Percentiles rank a stretch among this genome's conserved stretches.
Evolutionary conservation across 2,888 invertebrate species (phyloP).

Genomic region (Apamea crenata): DNA sequence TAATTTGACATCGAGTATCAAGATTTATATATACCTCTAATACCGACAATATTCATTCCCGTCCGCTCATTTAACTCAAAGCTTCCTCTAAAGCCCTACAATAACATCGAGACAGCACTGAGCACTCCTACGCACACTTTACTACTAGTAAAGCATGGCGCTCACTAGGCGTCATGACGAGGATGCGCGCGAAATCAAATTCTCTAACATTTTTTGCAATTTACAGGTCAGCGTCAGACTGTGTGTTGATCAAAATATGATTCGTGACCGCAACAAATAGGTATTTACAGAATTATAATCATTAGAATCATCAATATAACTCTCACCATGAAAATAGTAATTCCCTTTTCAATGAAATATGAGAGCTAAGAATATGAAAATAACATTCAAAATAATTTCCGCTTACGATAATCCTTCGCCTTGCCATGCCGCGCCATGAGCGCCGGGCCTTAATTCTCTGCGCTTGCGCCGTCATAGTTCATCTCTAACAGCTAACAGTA

Average conservation of each 20-base stretch:
- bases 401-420: neutral
- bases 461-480: constrained; percentile 44
- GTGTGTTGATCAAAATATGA: neutral
- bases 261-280: neutral
- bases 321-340: neutral
- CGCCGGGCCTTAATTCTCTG: neutral
- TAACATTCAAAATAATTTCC: neutral
- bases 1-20: neutral
- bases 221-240: neutral
- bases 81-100: constrained; percentile 44
- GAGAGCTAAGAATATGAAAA: neutral
- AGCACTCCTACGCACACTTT: constrained; percentile 58
- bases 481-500: constrained; percentile 55
- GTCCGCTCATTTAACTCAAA: constrained; percentile 33
- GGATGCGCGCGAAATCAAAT: neutral
- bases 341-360: neutral
- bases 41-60: constrained; percentile 25
- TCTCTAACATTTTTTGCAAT: neutral
- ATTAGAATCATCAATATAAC: neutral
- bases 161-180: neutral
- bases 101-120: constrained; percentile 46
- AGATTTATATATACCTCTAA: constrained; percentile 43
- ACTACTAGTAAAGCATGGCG: constrained; percentile 13
- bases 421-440: neutral
- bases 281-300: neutral